phyloP scores from a whole-genome alignment of 2,797 vertebrate species.

The Peromyscus nudipes region DNA sequence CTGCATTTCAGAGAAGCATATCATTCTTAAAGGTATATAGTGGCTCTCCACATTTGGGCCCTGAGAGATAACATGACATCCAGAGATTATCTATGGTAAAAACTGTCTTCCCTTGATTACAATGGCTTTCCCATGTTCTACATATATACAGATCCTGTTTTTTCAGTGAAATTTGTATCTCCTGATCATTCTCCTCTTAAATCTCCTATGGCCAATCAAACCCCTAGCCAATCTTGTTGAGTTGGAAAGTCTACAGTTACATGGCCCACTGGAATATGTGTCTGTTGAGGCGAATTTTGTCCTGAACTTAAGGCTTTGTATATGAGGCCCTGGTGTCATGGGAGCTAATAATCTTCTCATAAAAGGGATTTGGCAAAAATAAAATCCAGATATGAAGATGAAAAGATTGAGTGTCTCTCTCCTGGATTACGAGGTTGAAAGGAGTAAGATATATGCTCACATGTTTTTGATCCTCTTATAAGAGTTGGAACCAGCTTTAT shows the following conservation, averaged over 20 bases:
- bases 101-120: neutral
- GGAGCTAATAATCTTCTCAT: neutral
- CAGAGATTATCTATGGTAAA: neutral
- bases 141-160: neutral
- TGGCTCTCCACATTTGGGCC: neutral
- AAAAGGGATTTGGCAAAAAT: neutral
- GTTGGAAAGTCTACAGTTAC: neutral
- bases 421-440: neutral
- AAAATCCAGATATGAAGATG: neutral
- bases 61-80: neutral
- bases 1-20: neutral
- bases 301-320: neutral
- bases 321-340: neutral
- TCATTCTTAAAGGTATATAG: neutral
- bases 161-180: neutral
- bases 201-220: neutral
- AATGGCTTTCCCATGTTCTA: neutral
- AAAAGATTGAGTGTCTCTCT: neutral
- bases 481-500: slow-evolving; percentile 14
- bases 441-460: neutral
- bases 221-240: neutral
- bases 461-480: slow-evolving; percentile 24
- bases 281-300: neutral
- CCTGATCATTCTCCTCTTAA: neutral
- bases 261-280: neutral